These are phyloP conservation scores for Drosophila sulfurigaster DNA, from an alignment of 1,140 invertebrate species.

Conservation along the genomic window DNA sequence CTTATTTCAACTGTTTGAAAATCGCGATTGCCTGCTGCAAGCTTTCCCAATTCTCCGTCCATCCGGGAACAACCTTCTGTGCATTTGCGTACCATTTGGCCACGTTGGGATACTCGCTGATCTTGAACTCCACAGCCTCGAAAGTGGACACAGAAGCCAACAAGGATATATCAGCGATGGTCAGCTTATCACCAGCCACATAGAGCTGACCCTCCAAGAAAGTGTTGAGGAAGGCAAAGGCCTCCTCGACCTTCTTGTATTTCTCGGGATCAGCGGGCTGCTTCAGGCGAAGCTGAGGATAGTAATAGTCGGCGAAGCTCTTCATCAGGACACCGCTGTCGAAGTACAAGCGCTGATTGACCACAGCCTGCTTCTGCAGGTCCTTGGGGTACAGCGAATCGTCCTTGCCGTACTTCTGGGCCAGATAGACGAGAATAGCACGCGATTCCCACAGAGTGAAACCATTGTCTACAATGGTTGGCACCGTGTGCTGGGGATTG, in stretches of 20 bases:
- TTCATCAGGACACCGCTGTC: conserved; percentile 89
- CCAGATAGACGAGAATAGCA: conserved; percentile 90
- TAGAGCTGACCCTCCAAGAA: conserved; percentile 88
- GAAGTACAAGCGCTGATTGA: conserved; percentile 91
- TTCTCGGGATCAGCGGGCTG: conserved; percentile 87
- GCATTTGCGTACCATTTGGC: conserved; percentile 89
- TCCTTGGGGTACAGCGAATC: conserved; percentile 89
- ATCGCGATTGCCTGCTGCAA: not conserved
- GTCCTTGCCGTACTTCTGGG: conserved; percentile 88
- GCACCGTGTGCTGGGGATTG: conserved; percentile 87
- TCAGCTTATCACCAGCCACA: conserved; percentile 88
- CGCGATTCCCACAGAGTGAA: conserved; percentile 89
- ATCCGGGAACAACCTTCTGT: conserved; percentile 89
- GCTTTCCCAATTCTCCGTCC: conserved; percentile 88
- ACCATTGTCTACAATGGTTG: conserved; percentile 88
- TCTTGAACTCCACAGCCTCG: conserved; percentile 88
- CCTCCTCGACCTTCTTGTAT: conserved; percentile 87
- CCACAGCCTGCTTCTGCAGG: conserved; percentile 87
- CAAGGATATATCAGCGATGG: conserved; percentile 90
- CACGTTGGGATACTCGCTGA: conserved; percentile 89
- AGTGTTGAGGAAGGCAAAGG: conserved; percentile 88
- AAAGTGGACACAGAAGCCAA: conserved; percentile 87
- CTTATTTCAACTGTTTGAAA: conserved; percentile 6
- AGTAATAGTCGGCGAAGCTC: conserved; percentile 88
- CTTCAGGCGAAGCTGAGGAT: conserved; percentile 88